Base-by-base conservation (phyloP, 2,888 invertebrate species). In the Aphodius granarius region DNA sequence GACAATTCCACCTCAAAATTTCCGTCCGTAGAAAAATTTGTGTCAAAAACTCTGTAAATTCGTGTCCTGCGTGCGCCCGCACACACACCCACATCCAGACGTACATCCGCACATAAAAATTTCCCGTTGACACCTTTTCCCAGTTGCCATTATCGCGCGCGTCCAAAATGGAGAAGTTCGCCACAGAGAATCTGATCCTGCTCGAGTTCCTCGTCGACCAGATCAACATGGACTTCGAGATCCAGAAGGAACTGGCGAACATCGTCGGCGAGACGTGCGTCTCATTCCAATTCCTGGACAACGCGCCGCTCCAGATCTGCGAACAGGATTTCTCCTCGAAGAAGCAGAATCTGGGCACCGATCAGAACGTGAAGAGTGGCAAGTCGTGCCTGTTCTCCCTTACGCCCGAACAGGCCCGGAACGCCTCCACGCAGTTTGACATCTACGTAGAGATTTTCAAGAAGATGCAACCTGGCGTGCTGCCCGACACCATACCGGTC, bases 311-410 rank as follows among this genome's bases (percentile, higher is more conserved):
- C 16, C 90, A 90, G 79, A 90, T 93, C 76, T 90, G 91, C 83
- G 92, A 92, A 80, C 91, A 91, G 77, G 91, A 91, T 72, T 85
- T 86, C 71, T 77, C 83, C 0, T 85, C 86, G 0, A 83, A 85
- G 9, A 81, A 81, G 76, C 77, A 75, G 71, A 79, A 76, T 78
- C 81, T 65, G 64, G 88, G 1, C 88, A 88, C 66, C 81, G 84
- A 62, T 13, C 81, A 79, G 4, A 85, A 87, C 0, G 90, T 91
- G 75, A 91, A 91, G 82, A 91, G 88, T 79, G 92, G 92, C 21
- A 92, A 92, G 84, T 92, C 92, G 0, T 92, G 92, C 80, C 86
- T 93, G n/a, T 93, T 93, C 82, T 91, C 91, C 0, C 84, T 93
- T 3, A 89, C 90, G 21, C 88, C 90, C 66, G 80, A 83, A 5